Conservation (phyloP, 2,888 invertebrate genomes). For the Branchellion lobata region DNA sequence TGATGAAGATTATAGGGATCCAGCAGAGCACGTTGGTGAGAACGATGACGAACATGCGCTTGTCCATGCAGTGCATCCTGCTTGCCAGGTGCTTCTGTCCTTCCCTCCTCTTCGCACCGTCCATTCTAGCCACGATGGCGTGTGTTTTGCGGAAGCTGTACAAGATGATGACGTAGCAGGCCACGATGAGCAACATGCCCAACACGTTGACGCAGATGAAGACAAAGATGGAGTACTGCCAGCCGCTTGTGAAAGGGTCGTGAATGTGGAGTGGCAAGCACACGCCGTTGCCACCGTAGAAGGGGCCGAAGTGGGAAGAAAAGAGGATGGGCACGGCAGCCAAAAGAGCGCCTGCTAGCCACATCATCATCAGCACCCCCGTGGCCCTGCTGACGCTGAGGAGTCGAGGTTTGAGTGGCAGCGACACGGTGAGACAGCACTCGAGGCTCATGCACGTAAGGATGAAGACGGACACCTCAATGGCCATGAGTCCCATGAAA, state of each 20-base stretch:
- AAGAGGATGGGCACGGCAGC: conserved; percentile 71
- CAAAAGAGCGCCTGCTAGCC: conserved; percentile 65
- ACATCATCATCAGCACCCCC: conserved; percentile 30
- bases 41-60: conserved; percentile 73
- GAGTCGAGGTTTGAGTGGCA: conserved; percentile 41
- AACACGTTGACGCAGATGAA: conserved; percentile 69
- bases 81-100: neutral
- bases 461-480: conserved; percentile 71
- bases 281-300: conserved; percentile 69
- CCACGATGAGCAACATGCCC: conserved; percentile 58
- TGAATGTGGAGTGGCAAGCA: conserved; percentile 74
- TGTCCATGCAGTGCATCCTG: conserved; percentile 66
- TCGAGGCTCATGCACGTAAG: conserved; percentile 73
- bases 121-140: conserved; percentile 60
- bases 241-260: conserved; percentile 70
- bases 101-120: neutral
- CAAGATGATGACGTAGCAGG: conserved; percentile 69
- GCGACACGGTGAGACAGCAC: conserved; percentile 63
- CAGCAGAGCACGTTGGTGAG: conserved; percentile 73
- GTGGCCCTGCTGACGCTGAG: conserved; percentile 63
- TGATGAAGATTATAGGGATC: conserved; percentile 71
- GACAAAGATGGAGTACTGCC: conserved; percentile 74
- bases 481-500: conserved; percentile 70
- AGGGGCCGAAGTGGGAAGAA: conserved; percentile 55
- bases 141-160: conserved; percentile 61